Base-by-base conservation (phyloP, 2,113 vertebrate species). In the Chaenogobius annularis region DNA sequence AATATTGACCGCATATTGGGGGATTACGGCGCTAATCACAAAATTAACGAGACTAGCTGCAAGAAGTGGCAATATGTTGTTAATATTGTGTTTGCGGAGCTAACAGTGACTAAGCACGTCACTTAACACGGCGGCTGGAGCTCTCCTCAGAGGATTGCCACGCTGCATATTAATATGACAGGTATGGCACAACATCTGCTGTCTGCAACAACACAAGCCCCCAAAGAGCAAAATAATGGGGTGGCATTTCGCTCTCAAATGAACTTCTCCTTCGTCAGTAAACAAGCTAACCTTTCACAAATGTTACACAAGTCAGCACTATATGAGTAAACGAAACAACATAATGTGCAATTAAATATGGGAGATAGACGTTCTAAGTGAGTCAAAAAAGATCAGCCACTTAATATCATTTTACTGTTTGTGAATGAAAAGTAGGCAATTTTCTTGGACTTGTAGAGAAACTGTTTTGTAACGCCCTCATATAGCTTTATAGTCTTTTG, bases 41-140 rank as follows among this genome's bases (percentile, higher is more conserved):
- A 64, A 59, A 79, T 87, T 83, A 80, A 3, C 40, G 19, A 44
- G 50, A 54, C 15, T 35, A 9, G 23, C 68, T 55, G 50, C 44
- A 54, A 40, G 75, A 66, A 17, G 15, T 55, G 74, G 74, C 74
- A 70, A 37, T 17, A 17, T 71, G 70, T 47, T 77, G 59, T 35
- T 76, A 50, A 81, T 73, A 74, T 13, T 62, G 61, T 69, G 74
- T 74, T 82, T 69, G 77, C 63, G 61, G 70, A 78, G 77, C 65
- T 70, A 83, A 85, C 72, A 81, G 46, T 17, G 31, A 75, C 69
- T 37, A 78, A 69, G 12, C 73, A 66, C 58, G 52, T 72, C 15
- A 44, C 70, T 81, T 52, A 78, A 58, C 83, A 73, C 77, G 61
- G 35, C 46, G 37, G 55, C 15, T 62, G 22, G 40, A 46, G 31